A percentile compares a stretch with the other conserved stretches of the same genome.
Evolutionary conservation across 2,888 invertebrate species (phyloP).

Genomic region (Dorcus parallelipipedus): DNA sequence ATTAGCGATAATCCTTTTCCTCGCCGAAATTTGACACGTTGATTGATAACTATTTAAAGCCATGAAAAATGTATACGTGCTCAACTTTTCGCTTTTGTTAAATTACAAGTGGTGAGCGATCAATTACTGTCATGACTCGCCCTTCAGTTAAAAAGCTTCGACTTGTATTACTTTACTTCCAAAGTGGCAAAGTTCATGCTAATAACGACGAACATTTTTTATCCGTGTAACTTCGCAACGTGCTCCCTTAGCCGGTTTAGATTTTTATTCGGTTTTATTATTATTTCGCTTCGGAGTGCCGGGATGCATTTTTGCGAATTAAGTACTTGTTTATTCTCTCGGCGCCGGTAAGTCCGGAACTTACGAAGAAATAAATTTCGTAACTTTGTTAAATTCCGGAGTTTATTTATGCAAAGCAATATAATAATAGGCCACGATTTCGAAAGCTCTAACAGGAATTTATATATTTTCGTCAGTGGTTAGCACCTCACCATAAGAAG

Average conservation of each 20-base stretch:
- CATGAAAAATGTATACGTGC: conserved; percentile 32
- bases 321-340: too few species aligned
- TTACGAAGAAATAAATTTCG: too few species aligned
- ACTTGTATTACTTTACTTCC: conserved; percentile 38
- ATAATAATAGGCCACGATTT: too few species aligned
- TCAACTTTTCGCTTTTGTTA: conserved; percentile 34
- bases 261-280: conserved; percentile 14
- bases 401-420: too few species aligned
- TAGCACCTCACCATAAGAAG: too few species aligned
- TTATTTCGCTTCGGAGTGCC: background rate
- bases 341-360: too few species aligned
- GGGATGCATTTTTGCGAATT: too few species aligned
- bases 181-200: conserved; percentile 39
- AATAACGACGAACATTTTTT: conserved; percentile 34
- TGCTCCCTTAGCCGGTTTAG: conserved; percentile 21
- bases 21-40: conserved; percentile 24
- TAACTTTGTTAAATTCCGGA: too few species aligned
- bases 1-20: too few species aligned
- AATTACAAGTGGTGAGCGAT: conserved; percentile 35
- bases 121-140: conserved; percentile 40
- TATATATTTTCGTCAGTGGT: too few species aligned
- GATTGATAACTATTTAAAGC: conserved; percentile 36
- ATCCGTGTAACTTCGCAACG: conserved; percentile 22
- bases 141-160: conserved; percentile 37
- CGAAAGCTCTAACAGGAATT: too few species aligned